Percentiles rank a stretch among this genome's conserved stretches.
Evolutionary conservation across 2,797 vertebrate species (phyloP).

Genomic region (Petrocephalus schoutedeni): DNA sequence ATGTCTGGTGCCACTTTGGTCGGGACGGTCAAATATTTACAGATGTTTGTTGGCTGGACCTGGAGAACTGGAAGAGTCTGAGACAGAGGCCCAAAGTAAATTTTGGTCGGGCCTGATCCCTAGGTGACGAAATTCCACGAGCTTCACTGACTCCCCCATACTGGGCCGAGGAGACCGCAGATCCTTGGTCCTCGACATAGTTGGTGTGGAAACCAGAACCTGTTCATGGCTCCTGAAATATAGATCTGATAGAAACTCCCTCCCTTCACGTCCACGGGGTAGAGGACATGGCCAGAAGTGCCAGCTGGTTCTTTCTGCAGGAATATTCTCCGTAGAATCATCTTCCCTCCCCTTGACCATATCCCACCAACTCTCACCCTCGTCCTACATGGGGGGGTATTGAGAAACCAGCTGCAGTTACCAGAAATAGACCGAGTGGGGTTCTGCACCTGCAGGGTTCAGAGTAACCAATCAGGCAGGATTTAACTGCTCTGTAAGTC

Average conservation of each 20-base stretch:
- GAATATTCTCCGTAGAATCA: background rate
- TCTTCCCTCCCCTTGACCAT: background rate
- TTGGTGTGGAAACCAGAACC: too few species aligned
- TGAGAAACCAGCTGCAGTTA: constrained; percentile 5
- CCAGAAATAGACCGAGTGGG: constrained; percentile 20
- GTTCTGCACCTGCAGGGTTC: constrained; percentile 19
- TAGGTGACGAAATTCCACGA: constrained; percentile 16
- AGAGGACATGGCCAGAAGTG: background rate
- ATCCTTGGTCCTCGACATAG: too few species aligned
- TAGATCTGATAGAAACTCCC: constrained; percentile 16
- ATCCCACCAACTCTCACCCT: background rate
- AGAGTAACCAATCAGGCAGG: constrained; percentile 20
- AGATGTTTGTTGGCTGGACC: constrained; percentile 13
- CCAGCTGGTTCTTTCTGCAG: background rate
- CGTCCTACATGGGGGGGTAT: background rate
- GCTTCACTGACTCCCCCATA: constrained; percentile 3
- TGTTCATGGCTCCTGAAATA: background rate
- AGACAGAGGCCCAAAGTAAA: constrained; percentile 28
- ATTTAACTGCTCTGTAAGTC: constrained; percentile 18
- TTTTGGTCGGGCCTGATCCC: constrained; percentile 19
- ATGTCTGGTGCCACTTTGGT: background rate
- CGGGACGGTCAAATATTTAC: constrained; percentile 16
- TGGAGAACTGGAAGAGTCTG: constrained; percentile 9
- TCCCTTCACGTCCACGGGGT: background rate
- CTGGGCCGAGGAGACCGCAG: background rate